Conservation (phyloP, 2,888 invertebrate species). For the Leucophora obtusa region DNA sequence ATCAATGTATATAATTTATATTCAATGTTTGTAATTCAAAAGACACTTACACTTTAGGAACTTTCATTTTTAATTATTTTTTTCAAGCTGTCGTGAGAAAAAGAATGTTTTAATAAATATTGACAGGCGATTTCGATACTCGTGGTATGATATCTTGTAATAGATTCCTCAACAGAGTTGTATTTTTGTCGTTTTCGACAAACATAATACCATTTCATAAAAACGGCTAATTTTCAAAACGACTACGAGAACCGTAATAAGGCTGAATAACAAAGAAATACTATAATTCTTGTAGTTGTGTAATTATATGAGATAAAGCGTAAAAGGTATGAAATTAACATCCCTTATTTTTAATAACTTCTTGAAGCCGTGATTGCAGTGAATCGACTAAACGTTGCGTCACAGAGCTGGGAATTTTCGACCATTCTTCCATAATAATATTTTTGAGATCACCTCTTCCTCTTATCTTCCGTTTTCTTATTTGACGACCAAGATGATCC, state of each 20-base stretch:
- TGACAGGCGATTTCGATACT: too few species aligned
- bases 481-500: slow-evolving; percentile 4
- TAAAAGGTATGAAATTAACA: background rate
- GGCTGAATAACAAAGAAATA: slow-evolving; percentile 2
- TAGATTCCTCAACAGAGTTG: background rate
- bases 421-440: slow-evolving; percentile 25
- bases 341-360: slow-evolving; percentile 19
- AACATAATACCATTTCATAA: slow-evolving; percentile 20
- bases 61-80: slow-evolving; percentile 3
- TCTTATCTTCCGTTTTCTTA: background rate
- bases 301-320: background rate
- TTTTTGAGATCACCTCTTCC: slow-evolving; percentile 13
- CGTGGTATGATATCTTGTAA: too few species aligned
- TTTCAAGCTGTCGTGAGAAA: background rate
- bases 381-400: slow-evolving; percentile 19
- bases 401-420: slow-evolving; percentile 19
- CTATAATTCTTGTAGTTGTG: background rate
- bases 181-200: slow-evolving; percentile 20
- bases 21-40: background rate
- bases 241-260: slow-evolving; percentile 15
- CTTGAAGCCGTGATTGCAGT: slow-evolving; percentile 1
- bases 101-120: background rate
- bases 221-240: slow-evolving; percentile 5
- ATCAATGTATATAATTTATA: background rate
- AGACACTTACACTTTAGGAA: slow-evolving; percentile 14